Percentiles rank a stretch among this genome's conserved stretches.
Conservation (phyloP, 2,888 invertebrate genomes). For the Dinocampus coccinellae region DNA sequence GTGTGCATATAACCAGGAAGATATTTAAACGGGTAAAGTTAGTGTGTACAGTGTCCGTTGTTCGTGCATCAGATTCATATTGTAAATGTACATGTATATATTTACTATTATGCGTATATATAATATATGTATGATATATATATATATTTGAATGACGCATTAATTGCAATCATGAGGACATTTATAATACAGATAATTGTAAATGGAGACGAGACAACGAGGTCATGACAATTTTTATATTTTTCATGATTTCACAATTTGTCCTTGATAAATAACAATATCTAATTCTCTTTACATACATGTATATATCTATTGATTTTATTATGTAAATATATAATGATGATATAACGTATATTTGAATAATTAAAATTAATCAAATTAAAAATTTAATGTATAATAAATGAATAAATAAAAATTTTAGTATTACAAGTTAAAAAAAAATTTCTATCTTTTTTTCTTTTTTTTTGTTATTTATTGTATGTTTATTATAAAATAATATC, state of each 20-base stretch:
- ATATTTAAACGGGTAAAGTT: slow-evolving; percentile 6
- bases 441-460: no score
- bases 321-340: neutral
- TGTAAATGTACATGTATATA: neutral
- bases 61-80: neutral
- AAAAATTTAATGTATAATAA: neutral
- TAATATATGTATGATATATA: neutral
- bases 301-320: neutral
- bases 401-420: neutral
- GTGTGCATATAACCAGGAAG: slow-evolving; percentile 52
- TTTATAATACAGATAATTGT: slow-evolving; percentile 12
- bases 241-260: slow-evolving; percentile 12
- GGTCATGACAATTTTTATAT: neutral
- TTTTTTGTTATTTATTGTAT: neutral
- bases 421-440: neutral
- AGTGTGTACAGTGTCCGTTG: neutral
- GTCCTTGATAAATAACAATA: slow-evolving; percentile 26
- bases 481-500: neutral
- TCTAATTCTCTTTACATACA: neutral
- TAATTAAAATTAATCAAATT: neutral
- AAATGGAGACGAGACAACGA: slow-evolving; percentile 25
- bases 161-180: slow-evolving; percentile 4
- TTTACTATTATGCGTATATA: neutral
- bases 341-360: neutral
- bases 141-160: neutral